Evolutionary conservation across 2,113 vertebrate genomes (phyloP).

Genomic region (Blennius ocellaris): DNA sequence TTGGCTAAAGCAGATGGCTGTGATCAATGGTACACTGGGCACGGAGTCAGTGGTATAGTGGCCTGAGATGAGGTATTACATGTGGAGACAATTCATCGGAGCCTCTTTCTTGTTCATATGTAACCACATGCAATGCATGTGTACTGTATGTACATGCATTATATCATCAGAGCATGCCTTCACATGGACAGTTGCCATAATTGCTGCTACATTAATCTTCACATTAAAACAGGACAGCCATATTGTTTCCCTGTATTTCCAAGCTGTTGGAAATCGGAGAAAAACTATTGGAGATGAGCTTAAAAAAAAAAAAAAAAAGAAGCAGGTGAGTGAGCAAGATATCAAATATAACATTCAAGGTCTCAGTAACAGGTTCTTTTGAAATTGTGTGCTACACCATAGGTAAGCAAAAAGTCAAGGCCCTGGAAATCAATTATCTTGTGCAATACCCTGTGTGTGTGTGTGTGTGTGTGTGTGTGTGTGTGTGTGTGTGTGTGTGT

Average conservation of each 20-base stretch:
- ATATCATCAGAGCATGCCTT: not conserved
- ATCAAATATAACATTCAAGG: no score
- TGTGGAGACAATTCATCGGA: conserved; percentile 44
- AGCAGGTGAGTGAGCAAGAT: no score
- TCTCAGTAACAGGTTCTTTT: no score
- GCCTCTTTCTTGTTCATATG: not conserved
- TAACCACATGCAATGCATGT: not conserved
- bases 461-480: no score
- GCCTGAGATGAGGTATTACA: conserved; percentile 58
- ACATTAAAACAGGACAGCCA: not conserved
- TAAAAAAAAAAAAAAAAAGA: no score
- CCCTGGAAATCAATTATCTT: no score
- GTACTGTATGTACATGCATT: not conserved
- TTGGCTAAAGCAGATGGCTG: conserved; percentile 67
- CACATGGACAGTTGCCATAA: not conserved
- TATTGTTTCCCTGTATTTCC: not conserved
- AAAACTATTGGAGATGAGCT: not conserved
- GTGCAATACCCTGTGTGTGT: no score
- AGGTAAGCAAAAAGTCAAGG: no score
- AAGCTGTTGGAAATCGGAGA: not conserved
- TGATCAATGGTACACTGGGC: conserved; percentile 57
- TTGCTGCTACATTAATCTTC: not conserved
- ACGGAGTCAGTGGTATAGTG: conserved; percentile 22
- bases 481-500: no score
- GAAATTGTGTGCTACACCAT: no score